Percentiles rank a stretch among this genome's conserved stretches.
phyloP scores from a whole-genome alignment of 2,797 vertebrate genomes.

The Molossus alvarezi region DNA sequence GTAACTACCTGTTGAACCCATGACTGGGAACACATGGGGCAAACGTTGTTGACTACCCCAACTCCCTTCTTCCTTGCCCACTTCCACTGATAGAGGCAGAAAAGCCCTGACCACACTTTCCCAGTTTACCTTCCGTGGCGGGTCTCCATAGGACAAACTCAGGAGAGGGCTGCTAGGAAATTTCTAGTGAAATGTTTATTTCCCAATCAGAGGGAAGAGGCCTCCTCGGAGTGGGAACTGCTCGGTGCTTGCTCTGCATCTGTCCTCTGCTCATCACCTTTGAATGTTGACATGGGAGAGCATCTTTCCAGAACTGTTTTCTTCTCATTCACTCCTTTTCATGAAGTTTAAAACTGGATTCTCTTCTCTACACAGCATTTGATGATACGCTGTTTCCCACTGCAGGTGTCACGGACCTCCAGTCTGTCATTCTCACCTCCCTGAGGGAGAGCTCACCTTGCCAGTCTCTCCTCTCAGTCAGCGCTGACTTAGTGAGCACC shows the following conservation, averaged over 20 bases:
- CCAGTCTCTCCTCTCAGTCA: not conserved
- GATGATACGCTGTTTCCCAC: not conserved
- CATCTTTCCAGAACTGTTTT: not conserved
- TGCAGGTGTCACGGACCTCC: not conserved
- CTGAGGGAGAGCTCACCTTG: not conserved
- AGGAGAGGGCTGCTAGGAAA: not conserved
- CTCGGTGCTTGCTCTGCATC: not conserved
- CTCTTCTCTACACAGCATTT: not conserved
- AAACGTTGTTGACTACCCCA: not conserved
- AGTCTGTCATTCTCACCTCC: not conserved
- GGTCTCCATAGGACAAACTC: not conserved
- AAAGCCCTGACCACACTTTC: not conserved
- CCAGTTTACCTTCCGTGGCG: not conserved
- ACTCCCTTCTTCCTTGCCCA: not conserved
- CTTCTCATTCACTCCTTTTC: conserved; percentile 3
- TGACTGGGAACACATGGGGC: not conserved
- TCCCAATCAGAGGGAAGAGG: not conserved
- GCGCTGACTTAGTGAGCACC: not conserved
- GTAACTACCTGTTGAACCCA: not conserved
- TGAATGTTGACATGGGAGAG: not conserved
- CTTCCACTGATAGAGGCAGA: not conserved
- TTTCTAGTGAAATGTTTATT: not conserved
- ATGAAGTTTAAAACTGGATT: not conserved
- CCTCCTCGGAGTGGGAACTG: not conserved
- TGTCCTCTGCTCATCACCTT: not conserved